Base-by-base conservation (phyloP, 2,113 vertebrate species). In the Eulemur macaco region DNA sequence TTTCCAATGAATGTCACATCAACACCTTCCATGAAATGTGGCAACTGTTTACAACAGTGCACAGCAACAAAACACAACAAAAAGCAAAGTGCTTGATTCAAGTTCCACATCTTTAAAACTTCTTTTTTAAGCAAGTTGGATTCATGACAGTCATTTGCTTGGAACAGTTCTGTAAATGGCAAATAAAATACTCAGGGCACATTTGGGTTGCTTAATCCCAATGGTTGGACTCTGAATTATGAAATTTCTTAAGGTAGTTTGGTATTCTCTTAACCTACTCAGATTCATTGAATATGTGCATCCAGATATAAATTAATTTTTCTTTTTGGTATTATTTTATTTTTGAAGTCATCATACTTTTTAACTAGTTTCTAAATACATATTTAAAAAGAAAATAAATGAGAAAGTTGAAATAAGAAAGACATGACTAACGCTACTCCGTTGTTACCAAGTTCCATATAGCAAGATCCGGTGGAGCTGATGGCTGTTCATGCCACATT, bases 121-220 rank as follows among this genome's bases (percentile, higher is more conserved):
- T 92, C 64, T 94, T 68, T 96, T 95, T 97, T 95, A 88, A 88
- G 86, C 21, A 87, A 54, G 29, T 34, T 95, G 83, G 86, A 86
- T 76, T 92, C 54, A 77, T 83, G 93, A 89, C 50, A 86, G 47
- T 89, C 63, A 80, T 92, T 95, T 96, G 69, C 71, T 94, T 81
- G 60, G 83, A 94, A 88, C 14, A 71, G 17, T 85, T 88, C 66
- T 82, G 37, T 77, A 96, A 91, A 88, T 91, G 60, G 68, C 60
- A 87, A 82, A 82, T 64, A 87, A 89, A 84, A 80, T 25, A 60
- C 92, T 82, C 77, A 78, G n/a, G 58, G 58, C 21, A 78, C 31
- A 93, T 95, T 73, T 87, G 85, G 39, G 23, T 95, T 93, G 20
- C n/a, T 86, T 92, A 80, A 77, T 94, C 34, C 71, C 66, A 84